Evolutionary conservation across 2,113 vertebrate genomes (phyloP).

Genomic region (Desmodus rotundus): DNA sequence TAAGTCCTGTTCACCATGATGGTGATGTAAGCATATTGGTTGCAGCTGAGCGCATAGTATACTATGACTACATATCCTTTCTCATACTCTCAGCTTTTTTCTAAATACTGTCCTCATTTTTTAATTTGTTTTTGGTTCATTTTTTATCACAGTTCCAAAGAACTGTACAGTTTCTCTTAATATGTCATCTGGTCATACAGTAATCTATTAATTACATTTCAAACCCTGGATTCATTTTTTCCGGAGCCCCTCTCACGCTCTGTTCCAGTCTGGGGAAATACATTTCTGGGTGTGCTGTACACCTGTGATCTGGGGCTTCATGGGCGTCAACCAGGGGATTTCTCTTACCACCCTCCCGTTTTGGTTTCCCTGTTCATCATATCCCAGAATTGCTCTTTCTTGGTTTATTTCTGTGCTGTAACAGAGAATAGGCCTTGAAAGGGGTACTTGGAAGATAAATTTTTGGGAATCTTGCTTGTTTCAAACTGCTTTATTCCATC

Average conservation of each 20-base stretch:
- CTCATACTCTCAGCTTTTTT: not conserved
- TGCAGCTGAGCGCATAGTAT: not conserved
- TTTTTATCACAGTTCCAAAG: not conserved
- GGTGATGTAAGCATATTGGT: not conserved
- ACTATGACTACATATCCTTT: not conserved
- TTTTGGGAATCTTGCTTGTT: not conserved
- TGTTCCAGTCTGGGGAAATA: no score
- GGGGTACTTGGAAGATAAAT: not conserved
- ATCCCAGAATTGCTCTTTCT: not conserved
- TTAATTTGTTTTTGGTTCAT: not conserved
- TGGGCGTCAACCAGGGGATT: not conserved
- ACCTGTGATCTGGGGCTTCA: not conserved
- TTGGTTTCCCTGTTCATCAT: not conserved
- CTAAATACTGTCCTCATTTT: not conserved
- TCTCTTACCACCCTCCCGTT: not conserved
- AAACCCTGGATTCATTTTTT: no score
- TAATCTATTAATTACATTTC: not conserved
- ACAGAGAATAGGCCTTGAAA: not conserved
- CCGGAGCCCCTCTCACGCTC: no score
- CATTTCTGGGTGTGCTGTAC: not conserved
- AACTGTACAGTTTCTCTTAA: not conserved
- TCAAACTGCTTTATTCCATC: not conserved
- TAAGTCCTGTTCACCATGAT: not conserved
- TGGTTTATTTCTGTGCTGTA: not conserved
- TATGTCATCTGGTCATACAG: not conserved